Evolutionary conservation across 1,140 invertebrate species (phyloP), one percentile per base, ranked within the genome.

Genomic region (Archivesica marissinica): DNA sequence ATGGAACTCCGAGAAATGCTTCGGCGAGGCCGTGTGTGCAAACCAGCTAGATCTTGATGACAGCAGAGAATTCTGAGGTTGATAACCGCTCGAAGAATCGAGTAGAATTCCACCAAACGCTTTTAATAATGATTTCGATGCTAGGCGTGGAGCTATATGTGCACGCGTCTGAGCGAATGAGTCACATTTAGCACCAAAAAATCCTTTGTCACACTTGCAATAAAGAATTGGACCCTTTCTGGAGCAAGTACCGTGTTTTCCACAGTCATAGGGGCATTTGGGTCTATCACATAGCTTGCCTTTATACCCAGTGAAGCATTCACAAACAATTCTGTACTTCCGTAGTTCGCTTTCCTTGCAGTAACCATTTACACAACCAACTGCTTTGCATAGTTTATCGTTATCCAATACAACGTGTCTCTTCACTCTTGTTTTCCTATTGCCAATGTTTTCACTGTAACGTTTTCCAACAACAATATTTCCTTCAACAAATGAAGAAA

Each of bases 301-400:
- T 64, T 83, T 70, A 64, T 83, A 83, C 28, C 80, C 80, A 9
- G 80, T 66, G 44, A 83, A 83, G 50, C 80, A 83, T 44, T 83
- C 80, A 50, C 80, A 83, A 6, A 83, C 80, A 23, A 83, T 83
- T 44, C 80, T 50, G 25, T 70, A 83, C 11, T 83, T 83, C 25
- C 28, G 66, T 1, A 83, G 35, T 64, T 83, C 80, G 23, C 52
- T 61, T 28, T 83, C 80, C 47, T 75, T 83, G n/a, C 80, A 83
- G 50, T 75, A 61, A 2, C 80, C 80, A 23, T 83, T 83, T 11
- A 72, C 68, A 44, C 80, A 83, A 4, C 80, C 80, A 35, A 83
- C 30, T 15, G 70, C 80, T 47, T 83, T 83, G 80, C 80, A 83
- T 2, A 83, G 50, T 59, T 83, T 35, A 7, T 38, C 7, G 52